Evolutionary conservation across 2,113 vertebrate species (phyloP), one percentile per base, ranked within the genome.

Genomic region (Bubalus kerabau): DNA sequence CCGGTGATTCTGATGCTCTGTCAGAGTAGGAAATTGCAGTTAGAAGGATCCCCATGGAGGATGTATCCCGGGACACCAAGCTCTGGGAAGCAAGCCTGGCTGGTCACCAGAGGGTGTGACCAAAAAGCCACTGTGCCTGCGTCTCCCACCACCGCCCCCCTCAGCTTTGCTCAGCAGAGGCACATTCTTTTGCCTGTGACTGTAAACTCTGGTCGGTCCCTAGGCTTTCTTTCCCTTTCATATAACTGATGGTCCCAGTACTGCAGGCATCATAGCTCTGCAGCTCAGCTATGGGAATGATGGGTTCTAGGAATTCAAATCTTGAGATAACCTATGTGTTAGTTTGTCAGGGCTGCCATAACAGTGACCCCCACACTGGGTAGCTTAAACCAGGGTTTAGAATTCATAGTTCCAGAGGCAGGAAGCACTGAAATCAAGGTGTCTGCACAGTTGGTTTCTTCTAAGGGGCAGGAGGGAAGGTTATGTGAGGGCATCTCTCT

Each of bases 221-320:
- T 4, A 10, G 15, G 16, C 50, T 59, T 30, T 52, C 48, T 30
- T 14, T 43, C 21, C 12, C 6, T 46, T 26, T 0, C 0, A 0
- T 3, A 0, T 12, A 21, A 23, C 3, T 1, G 26, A 40, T 0
- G 3, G 4, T 2, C 52, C 26, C 9, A 4, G 30, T 2, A 50
- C 50, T 30, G 40, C 46, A 13, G 19, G 36, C 36, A 2, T 19
- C 21, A 59, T 0, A 32, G 11, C 15, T 62, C 74, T n/a, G 32
- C 26, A 23, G 64, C 13, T 1, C 32, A 16, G 26, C 9, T 2
- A 6, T 1, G 1, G n/a, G 48, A 32, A 6, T 15, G 23, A 9
- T 14, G 43, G 71, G 15, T 11, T 89, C 57, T 28, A 36, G 57
- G 26, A 56, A n/a, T 2, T 64, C 56, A 57, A 0, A 3, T 7